Base-by-base conservation (phyloP, 1,140 invertebrate species). In the Nasonia longicornis region DNA sequence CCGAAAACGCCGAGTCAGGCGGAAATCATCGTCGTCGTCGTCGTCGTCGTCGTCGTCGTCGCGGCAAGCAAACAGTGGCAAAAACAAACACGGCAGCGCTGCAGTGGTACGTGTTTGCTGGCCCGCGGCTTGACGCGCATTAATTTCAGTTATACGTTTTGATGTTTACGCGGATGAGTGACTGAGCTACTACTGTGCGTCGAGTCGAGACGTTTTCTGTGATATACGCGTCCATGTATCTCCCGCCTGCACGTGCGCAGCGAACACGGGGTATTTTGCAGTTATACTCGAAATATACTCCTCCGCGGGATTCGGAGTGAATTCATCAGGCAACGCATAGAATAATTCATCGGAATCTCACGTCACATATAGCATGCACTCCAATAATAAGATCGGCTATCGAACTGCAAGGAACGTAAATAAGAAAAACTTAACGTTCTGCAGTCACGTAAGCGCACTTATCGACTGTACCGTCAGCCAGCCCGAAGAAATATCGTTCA, bases 111-210 rank as follows among this genome's bases (percentile, higher is more conserved):
- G 76, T 77, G 76, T 82, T 77, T 82, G 70, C 35, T 35, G 29
- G 64, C 58, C 52, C n/a, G 70, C 31, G 75, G 73, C 71, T 71
- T 76, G 77, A 84, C 77, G 77, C 80, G 76, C 69, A 84, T 84
- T 84, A 84, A 79, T 84, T 84, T 81, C 69, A 81, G 71, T 81
- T 75, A 72, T 48, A 52, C 29, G 63, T 70, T 45, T 42, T 79
- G n/a, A 35, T 42, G 45, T 48, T 11, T 58, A 58, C 52, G 52
- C 52, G 52, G 52, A 58, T 58, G 52, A 58, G 20, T 20, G 3
- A 58, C 52, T 20, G 52, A 58, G 20, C 52, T 58, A 58, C 48
- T 45, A 10, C 52, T 58, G 16, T 7, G 20, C 3, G 20, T 58
- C 52, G 52, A n/a, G 52, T 58, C 16, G 52, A 20, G 52, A 58